phyloP scores from a whole-genome alignment of 2,888 invertebrate genomes.

The Volucella inflata region DNA sequence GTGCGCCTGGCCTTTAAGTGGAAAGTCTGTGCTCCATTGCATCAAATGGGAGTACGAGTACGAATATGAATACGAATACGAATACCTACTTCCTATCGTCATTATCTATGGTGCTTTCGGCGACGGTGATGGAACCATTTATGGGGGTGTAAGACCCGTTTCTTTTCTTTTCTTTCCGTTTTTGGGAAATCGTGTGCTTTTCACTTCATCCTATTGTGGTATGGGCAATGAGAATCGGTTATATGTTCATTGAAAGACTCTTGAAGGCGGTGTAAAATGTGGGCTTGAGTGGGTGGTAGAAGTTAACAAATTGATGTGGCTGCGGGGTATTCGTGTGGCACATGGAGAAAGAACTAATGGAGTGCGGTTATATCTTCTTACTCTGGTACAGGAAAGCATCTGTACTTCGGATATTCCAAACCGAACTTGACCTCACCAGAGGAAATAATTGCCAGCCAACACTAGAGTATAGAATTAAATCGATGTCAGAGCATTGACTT shows the following conservation, averaged over 20 bases:
- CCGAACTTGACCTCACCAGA: too few relatives aligned
- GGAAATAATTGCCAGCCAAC: too few relatives aligned
- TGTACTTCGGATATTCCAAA: too few relatives aligned
- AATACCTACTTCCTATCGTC: not conserved
- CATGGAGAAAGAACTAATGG: too few relatives aligned
- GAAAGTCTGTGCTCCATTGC: constrained; percentile 10
- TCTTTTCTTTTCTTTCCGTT: not conserved
- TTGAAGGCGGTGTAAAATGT: constrained; percentile 7
- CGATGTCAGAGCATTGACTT: too few relatives aligned
- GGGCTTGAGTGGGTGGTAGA: constrained; percentile 49
- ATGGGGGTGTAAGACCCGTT: constrained; percentile 58
- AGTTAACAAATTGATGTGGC: constrained; percentile 45
- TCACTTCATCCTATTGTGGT: constrained; percentile 46
- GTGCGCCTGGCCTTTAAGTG: constrained; percentile 8
- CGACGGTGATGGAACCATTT: constrained; percentile 42
- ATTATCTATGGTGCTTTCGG: constrained; percentile 3
- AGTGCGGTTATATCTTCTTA: too few relatives aligned
- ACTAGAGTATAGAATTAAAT: too few relatives aligned
- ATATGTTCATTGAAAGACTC: not conserved
- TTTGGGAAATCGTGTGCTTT: constrained; percentile 54
- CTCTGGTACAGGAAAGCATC: too few relatives aligned
- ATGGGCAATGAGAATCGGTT: not conserved
- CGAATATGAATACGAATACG: not conserved
- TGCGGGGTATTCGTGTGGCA: constrained; percentile 5
- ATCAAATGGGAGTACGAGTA: constrained; percentile 2